Base-by-base conservation (phyloP, 30 jellyfish, hydroid and myxozoan genomes). In the Aurelia aurita region DNA sequence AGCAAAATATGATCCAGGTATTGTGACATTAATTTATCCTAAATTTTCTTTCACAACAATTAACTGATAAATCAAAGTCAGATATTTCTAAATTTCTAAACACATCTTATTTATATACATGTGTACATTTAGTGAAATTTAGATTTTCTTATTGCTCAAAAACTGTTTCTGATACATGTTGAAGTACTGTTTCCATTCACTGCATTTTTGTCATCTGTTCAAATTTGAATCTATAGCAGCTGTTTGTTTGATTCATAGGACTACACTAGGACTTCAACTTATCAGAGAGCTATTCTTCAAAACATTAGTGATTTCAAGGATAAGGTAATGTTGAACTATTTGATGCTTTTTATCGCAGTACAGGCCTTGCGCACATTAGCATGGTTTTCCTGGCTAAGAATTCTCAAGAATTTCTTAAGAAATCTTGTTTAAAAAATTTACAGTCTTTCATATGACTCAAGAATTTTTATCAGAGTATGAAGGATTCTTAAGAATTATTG, bases 1-100 rank as follows among this genome's bases (percentile, higher is more conserved):
- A 94, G 64, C 99, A 94, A 80, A 94, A 94, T 61, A 94, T 94
- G 99, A 89, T 94, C 97, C 99, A 94, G 97, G 99, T 94, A 71
- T n/a, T 16, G 57, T 2, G 13, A 39, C 0, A 6, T 39, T 39
- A 9, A 39, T 39, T 39, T 35, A 6, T 35, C 47, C 12, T 35
- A 3, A 6, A 35, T 35, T 35, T 35, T 20, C 5, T 28, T 5
- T 68, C 66, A 65, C 22, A 66, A 10, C 1, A 19, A 39, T 4
- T 31, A 39, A 2, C 9, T 39, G 51, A 39, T 0, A 7, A 3
- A 39, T 39, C 51, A 39, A 39, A 39, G 12, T 9, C 0, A 8
- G 13, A 39, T 39, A 15, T 39, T 39, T 39, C 16, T 9, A 39
- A 39, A 39, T 39, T 0, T 39, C 51, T 39, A 39, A 39, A 39